Conservation (phyloP, 2,113 vertebrate genomes). For the Triplophysa siluroides region DNA sequence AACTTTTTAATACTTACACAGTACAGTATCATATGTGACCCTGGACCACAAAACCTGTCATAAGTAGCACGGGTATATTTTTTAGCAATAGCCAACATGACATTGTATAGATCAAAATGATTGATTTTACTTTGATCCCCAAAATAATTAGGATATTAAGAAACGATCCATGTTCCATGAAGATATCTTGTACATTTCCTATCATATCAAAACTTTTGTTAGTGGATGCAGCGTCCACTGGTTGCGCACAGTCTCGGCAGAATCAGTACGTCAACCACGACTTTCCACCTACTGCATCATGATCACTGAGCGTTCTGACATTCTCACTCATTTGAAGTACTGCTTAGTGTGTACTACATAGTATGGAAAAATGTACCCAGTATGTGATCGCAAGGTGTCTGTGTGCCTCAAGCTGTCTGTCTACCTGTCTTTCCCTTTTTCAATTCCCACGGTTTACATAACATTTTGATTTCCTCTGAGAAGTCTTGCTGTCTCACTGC, state of each 20-base stretch:
- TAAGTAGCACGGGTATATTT: too few relatives aligned
- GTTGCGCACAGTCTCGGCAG: not conserved
- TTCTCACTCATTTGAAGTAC: not conserved
- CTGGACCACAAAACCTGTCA: too few relatives aligned
- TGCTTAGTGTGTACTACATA: not conserved
- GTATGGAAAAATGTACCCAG: not conserved
- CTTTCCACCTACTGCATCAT: not conserved
- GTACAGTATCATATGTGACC: too few relatives aligned
- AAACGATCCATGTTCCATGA: too few relatives aligned
- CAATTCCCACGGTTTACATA: constrained; percentile 66
- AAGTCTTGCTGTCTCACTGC: constrained; percentile 53
- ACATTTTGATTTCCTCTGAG: constrained; percentile 66
- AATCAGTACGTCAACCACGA: not conserved
- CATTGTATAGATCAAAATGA: too few relatives aligned
- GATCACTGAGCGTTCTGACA: not conserved
- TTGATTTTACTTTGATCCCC: too few relatives aligned
- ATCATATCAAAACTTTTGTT: too few relatives aligned
- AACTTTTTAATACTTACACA: too few relatives aligned
- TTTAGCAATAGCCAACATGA: too few relatives aligned
- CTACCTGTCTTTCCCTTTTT: constrained; percentile 36
- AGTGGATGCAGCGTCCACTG: not conserved
- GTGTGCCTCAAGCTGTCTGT: constrained; percentile 13
- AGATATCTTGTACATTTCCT: too few relatives aligned
- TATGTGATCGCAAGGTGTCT: not conserved
- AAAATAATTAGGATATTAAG: too few relatives aligned